Conservation (phyloP, 2,113 vertebrate species). For the Clarias batrachus region DNA sequence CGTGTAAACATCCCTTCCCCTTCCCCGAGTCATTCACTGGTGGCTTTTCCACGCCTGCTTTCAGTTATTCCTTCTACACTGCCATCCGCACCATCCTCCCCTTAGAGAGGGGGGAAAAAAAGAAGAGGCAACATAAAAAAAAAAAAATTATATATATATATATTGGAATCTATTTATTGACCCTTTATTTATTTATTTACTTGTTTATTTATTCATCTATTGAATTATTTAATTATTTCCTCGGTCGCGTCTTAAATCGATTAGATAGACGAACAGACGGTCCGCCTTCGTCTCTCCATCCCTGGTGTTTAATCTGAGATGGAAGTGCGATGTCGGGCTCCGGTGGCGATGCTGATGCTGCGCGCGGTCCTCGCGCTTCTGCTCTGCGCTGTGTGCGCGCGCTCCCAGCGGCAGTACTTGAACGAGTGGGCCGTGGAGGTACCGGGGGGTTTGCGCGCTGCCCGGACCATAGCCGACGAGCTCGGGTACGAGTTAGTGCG, state of each 20-base stretch:
- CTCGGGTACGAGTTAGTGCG: constrained; percentile 89
- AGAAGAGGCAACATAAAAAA: not conserved
- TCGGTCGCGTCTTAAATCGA: constrained; percentile 11
- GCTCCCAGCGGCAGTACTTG: constrained; percentile 82
- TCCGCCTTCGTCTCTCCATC: constrained; percentile 40
- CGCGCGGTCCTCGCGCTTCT: constrained; percentile 62
- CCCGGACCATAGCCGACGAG: constrained; percentile 83
- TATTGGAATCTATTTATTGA: not conserved
- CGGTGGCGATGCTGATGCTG: constrained; percentile 62
- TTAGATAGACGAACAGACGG: not conserved
- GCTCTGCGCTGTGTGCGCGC: constrained; percentile 54
- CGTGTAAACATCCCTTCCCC: constrained; percentile 79
- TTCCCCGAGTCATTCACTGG: constrained; percentile 47
- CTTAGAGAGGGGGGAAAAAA: not conserved
- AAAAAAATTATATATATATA: too few species aligned
- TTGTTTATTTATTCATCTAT: too few species aligned
- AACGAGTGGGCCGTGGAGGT: constrained; percentile 98
- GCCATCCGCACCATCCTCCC: constrained; percentile 43
- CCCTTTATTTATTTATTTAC: not conserved
- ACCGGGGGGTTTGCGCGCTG: constrained; percentile 82
- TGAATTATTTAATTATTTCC: constrained; percentile 8
- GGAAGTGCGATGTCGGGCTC: constrained; percentile 74
- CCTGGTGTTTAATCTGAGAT: constrained; percentile 71
- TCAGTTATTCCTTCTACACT: constrained; percentile 49
- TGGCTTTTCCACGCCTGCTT: constrained; percentile 60